phyloP scores from a whole-genome alignment of 1,140 invertebrate genomes.

The Whitmania pigra region DNA sequence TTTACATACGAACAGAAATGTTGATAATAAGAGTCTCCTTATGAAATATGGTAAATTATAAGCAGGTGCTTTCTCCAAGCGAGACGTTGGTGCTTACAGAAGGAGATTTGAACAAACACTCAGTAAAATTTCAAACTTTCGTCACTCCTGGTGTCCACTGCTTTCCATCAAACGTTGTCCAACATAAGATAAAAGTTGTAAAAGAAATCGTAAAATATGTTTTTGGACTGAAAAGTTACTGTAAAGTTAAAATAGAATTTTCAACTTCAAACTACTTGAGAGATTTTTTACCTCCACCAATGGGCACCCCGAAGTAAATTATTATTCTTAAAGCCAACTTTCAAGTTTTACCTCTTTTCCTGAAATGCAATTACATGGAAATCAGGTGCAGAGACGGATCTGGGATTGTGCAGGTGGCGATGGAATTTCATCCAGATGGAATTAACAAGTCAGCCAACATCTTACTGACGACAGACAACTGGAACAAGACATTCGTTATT shows the following conservation, averaged over 20 bases:
- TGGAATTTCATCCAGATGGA: neutral
- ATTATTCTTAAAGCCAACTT: neutral
- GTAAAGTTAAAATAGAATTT: constrained; percentile 4
- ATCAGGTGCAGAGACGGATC: constrained; percentile 12
- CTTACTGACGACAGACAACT: constrained; percentile 9
- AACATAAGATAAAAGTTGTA: neutral
- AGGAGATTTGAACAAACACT: neutral
- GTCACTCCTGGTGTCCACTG: constrained; percentile 8
- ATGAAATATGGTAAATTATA: too few relatives aligned
- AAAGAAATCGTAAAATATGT: constrained; percentile 2
- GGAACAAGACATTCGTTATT: constrained; percentile 8
- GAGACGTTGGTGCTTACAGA: neutral
- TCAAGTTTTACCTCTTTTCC: neutral
- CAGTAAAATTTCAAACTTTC: neutral
- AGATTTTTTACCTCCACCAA: neutral
- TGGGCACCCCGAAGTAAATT: neutral
- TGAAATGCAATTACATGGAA: neutral
- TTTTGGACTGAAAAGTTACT: neutral
- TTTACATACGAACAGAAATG: too few relatives aligned
- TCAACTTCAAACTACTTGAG: constrained; percentile 13
- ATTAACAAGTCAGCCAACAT: neutral
- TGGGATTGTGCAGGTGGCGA: constrained; percentile 1
- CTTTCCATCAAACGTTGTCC: neutral
- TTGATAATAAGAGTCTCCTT: too few relatives aligned
- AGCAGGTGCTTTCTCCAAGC: neutral